Conservation (phyloP, 2,888 invertebrate species). For the Eristalis arbustorum region DNA sequence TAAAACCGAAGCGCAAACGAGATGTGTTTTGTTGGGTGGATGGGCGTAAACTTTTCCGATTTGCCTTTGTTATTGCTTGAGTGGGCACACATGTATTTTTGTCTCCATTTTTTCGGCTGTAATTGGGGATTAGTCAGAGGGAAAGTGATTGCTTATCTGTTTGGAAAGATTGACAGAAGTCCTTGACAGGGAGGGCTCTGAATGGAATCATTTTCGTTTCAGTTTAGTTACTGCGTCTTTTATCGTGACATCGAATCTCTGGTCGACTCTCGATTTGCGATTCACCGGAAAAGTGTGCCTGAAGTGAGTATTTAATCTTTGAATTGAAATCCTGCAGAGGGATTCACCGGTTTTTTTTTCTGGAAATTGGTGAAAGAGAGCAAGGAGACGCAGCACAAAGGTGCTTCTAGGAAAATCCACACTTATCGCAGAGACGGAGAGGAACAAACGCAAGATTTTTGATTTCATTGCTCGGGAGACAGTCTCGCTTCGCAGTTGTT, state of each 20-base stretch:
- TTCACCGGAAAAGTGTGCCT: neutral
- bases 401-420: no score
- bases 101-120: neutral
- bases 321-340: neutral
- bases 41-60: neutral
- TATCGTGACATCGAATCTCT: neutral
- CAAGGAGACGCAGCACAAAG: no score
- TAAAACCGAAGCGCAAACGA: neutral
- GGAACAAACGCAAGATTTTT: no score
- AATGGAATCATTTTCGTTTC: neutral
- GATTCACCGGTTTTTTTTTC: neutral
- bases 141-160: neutral
- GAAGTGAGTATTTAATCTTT: neutral
- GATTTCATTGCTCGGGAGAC: no score
- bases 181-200: neutral
- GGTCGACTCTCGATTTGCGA: neutral
- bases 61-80: neutral
- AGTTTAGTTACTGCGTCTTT: neutral
- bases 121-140: conserved; percentile 13
- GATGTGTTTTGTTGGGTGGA: neutral
- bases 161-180: neutral
- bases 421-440: no score
- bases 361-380: no score
- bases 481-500: no score
- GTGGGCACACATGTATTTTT: neutral